These are phyloP conservation scores for Schlechtendalia chinensis DNA, from an alignment of 1,140 invertebrate genomes.

Conservation along the genomic window DNA sequence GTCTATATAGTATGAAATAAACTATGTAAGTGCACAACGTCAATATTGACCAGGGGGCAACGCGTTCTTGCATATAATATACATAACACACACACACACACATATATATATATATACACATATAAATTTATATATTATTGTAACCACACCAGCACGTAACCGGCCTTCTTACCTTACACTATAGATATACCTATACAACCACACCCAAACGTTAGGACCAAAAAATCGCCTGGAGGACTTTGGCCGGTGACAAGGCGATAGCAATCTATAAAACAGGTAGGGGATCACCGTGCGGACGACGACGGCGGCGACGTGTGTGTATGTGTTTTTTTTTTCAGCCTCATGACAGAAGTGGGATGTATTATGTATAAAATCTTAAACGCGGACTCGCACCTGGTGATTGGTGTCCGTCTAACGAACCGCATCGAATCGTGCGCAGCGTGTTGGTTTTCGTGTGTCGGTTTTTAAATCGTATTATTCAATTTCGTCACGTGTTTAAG, in stretches of 20 bases:
- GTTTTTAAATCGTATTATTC: neutral
- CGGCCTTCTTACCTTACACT: constrained; percentile 10
- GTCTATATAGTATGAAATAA: neutral
- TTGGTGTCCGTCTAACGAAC: constrained; percentile 48
- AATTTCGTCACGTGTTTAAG: constrained; percentile 2
- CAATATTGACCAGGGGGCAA: constrained; percentile 29
- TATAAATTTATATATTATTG: too few relatives aligned
- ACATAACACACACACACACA: too few relatives aligned
- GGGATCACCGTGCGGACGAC: neutral
- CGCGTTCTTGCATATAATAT: constrained; percentile 14
- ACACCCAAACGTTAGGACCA: constrained; percentile 44
- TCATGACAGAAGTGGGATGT: constrained; percentile 37
- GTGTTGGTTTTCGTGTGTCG: constrained; percentile 28
- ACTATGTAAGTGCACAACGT: neutral
- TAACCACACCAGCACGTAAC: constrained; percentile 8
- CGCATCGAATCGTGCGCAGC: constrained; percentile 40
- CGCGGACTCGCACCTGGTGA: constrained; percentile 22
- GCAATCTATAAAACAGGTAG: constrained; percentile 14
- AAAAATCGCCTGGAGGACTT: constrained; percentile 20
- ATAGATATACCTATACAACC: neutral
- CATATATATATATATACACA: too few relatives aligned
- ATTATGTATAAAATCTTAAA: constrained; percentile 41
- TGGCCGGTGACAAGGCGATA: constrained; percentile 42
- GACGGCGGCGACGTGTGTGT: too few relatives aligned
- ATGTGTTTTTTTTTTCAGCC: neutral